These are phyloP conservation scores for Platygyra sinensis DNA, from an alignment of 64 coral and sea anemone genomes.

Conservation along the genomic window DNA sequence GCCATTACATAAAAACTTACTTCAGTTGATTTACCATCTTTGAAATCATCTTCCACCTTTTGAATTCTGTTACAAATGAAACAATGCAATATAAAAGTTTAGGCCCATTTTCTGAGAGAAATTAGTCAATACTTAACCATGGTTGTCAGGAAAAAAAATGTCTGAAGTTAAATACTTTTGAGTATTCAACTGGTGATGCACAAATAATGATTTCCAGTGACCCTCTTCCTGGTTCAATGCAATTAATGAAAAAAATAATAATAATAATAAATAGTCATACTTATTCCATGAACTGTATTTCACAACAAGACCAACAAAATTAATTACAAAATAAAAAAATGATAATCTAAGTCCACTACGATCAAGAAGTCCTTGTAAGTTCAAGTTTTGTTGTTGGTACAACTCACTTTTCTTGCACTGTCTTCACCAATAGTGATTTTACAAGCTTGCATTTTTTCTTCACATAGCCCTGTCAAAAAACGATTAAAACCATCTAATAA, in stretches of 20 bases:
- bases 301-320: too few relatives aligned
- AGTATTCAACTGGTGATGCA: too few relatives aligned
- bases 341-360: neutral
- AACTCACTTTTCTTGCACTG: conserved; percentile 35
- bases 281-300: too few relatives aligned
- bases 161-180: too few relatives aligned
- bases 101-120: too few relatives aligned
- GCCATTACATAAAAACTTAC: neutral
- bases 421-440: conserved; percentile 17
- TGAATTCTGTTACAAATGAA: conserved; percentile 21
- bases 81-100: too few relatives aligned
- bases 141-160: too few relatives aligned
- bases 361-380: neutral
- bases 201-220: too few relatives aligned
- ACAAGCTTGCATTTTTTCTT: conserved; percentile 57
- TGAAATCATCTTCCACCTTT: conserved; percentile 23
- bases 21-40: conserved; percentile 26
- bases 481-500: neutral
- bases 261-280: too few relatives aligned
- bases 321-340: neutral
- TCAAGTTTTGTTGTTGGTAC: neutral
- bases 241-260: too few relatives aligned
- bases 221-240: neutral
- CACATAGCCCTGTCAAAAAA: conserved; percentile 49
- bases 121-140: too few relatives aligned